These are phyloP conservation scores for Petroica traversi DNA, from an alignment of 2,113 vertebrate genomes.

Conservation along the genomic window DNA sequence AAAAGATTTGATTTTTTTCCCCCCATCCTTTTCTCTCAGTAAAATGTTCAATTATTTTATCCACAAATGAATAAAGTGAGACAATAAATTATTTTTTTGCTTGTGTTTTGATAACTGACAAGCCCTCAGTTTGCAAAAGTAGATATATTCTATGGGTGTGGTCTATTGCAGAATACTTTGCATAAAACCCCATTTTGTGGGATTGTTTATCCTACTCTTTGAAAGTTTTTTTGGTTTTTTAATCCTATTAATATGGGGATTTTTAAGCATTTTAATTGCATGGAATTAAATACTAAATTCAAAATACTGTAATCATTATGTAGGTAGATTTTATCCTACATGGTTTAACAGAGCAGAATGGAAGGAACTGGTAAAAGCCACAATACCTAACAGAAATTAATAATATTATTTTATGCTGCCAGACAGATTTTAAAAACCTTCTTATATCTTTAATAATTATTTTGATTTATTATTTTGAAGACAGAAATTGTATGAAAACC, in stretches of 20 bases:
- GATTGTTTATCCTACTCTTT: background rate
- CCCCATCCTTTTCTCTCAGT: background rate
- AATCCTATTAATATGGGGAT: background rate
- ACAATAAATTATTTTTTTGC: background rate
- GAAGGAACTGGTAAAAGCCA: background rate
- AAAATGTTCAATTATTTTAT: background rate
- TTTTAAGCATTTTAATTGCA: background rate
- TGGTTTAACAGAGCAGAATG: background rate
- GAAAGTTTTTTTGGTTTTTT: background rate
- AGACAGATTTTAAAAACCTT: background rate
- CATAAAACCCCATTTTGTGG: background rate
- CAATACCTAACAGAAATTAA: background rate
- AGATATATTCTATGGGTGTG: background rate
- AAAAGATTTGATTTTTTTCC: background rate
- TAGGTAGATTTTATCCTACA: background rate
- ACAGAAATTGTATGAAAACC: background rate
- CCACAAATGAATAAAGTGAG: background rate
- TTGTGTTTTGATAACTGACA: background rate
- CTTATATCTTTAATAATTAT: background rate
- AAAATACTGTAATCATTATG: background rate
- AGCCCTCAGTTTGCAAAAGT: background rate
- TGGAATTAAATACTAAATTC: background rate
- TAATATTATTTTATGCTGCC: background rate
- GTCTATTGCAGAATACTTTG: background rate
- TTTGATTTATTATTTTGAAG: background rate